Percentiles rank a stretch among this genome's conserved stretches.
Evolutionary conservation across 2,113 vertebrate genomes (phyloP).

Genomic region (Amphiprion percula): DNA sequence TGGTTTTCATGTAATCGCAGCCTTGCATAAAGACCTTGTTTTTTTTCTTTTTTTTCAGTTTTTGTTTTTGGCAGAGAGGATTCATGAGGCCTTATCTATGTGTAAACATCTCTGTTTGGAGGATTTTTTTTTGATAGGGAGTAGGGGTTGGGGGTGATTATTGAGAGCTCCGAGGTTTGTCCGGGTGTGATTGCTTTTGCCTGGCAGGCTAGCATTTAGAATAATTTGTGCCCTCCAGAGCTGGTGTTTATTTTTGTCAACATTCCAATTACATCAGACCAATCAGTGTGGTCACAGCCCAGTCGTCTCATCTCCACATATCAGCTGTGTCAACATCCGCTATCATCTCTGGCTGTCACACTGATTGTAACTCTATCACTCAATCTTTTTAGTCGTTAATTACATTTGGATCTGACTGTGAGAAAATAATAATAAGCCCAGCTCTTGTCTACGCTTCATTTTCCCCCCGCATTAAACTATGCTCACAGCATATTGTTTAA

Average conservation of each 20-base stretch:
- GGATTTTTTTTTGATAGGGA: constrained; percentile 13
- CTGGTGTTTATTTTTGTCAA: constrained; percentile 78
- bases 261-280: constrained; percentile 79
- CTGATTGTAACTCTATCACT: constrained; percentile 77
- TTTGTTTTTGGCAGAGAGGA: constrained; percentile 33
- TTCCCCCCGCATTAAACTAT: constrained; percentile 31
- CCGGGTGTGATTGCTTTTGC: constrained; percentile 68
- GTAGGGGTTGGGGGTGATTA: constrained; percentile 41
- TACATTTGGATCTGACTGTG: constrained; percentile 61
- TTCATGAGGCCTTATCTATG: constrained; percentile 66
- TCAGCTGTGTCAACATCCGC: constrained; percentile 78
- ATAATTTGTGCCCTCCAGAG: constrained; percentile 71
- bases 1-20: constrained; percentile 42
- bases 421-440: constrained; percentile 58
- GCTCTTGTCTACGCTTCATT: constrained; percentile 48
- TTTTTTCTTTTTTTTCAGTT: constrained; percentile 12
- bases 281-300: constrained; percentile 81
- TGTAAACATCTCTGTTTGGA: constrained; percentile 73
- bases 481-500: constrained; percentile 43
- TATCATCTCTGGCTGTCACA: constrained; percentile 72
- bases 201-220: constrained; percentile 61
- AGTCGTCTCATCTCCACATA: constrained; percentile 72
- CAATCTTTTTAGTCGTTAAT: constrained; percentile 71
- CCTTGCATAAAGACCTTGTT: constrained; percentile 38
- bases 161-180: constrained; percentile 66